Percentiles rank a stretch among this genome's conserved stretches.
Evolutionary conservation across 2,888 invertebrate genomes (phyloP).

Genomic region (Drosophila subquinaria): DNA sequence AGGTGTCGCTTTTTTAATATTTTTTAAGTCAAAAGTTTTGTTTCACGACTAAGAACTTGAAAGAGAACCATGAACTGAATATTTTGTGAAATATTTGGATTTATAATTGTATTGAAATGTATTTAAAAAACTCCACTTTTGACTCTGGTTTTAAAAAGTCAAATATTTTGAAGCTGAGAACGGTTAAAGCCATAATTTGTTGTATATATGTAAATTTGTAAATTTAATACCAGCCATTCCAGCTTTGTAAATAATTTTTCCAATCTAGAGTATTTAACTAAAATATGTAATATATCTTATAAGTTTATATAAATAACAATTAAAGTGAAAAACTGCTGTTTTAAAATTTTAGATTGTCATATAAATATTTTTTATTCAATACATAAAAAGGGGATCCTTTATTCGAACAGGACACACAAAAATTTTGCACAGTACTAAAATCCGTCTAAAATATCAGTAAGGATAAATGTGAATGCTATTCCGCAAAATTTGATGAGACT

Average conservation of each 20-base stretch:
- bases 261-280: background rate
- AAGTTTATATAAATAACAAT: background rate
- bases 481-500: slow-evolving; percentile 13
- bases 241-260: background rate
- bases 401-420: slow-evolving; percentile 1
- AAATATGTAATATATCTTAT: background rate
- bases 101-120: too few relatives aligned
- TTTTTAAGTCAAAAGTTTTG: background rate
- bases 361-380: background rate
- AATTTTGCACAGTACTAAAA: background rate
- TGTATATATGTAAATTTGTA: too few relatives aligned
- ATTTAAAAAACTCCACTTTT: too few relatives aligned
- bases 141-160: too few relatives aligned
- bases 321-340: background rate
- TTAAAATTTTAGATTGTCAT: background rate
- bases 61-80: background rate
- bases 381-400: background rate
- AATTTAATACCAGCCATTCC: background rate
- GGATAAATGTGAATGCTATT: background rate
- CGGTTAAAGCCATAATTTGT: too few relatives aligned
- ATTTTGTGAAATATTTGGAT: too few relatives aligned
- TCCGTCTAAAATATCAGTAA: background rate
- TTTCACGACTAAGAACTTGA: background rate
- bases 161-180: too few relatives aligned
- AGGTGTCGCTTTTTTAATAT: background rate